These are phyloP conservation scores for Corticium candelabrum DNA, from an alignment of 37 sponge, comb jelly and placozoan genomes.

Conservation along the genomic window DNA sequence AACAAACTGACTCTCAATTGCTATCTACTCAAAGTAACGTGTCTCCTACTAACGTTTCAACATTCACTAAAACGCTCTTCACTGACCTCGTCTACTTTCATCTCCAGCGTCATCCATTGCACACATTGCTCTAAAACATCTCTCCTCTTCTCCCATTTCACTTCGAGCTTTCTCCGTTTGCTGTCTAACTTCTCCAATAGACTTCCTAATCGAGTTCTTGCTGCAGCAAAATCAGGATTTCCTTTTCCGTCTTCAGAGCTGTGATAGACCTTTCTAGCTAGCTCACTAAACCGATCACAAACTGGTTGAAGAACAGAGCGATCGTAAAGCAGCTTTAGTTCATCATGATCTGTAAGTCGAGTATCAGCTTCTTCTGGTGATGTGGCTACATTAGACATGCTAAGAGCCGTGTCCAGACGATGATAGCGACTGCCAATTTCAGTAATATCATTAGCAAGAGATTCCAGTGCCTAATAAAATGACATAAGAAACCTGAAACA, in stretches of 20 bases:
- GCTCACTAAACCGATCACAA: not conserved
- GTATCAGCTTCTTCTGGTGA: not conserved
- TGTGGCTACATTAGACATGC: not conserved
- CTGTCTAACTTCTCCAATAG: not conserved
- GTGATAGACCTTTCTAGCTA: not conserved
- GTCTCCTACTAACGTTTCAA: too few relatives aligned
- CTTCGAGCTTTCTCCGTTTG: not conserved
- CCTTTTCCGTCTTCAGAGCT: not conserved
- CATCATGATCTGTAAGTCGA: not conserved
- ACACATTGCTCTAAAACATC: not conserved
- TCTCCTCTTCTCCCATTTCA: not conserved
- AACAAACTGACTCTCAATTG: too few relatives aligned
- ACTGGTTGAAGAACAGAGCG: not conserved
- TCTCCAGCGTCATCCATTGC: not conserved
- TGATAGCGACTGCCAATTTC: not conserved
- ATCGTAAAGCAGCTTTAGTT: not conserved
- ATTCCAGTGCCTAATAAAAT: not conserved
- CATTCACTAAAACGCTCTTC: too few relatives aligned
- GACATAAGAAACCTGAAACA: not conserved
- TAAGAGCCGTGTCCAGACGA: not conserved
- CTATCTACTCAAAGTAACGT: too few relatives aligned
- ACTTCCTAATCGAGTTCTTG: not conserved
- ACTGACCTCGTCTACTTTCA: not conserved
- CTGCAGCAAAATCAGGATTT: not conserved
- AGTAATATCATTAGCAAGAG: not conserved